Base-by-base conservation (phyloP, 2,888 invertebrate genomes). In the Chymomyza caudatula region DNA sequence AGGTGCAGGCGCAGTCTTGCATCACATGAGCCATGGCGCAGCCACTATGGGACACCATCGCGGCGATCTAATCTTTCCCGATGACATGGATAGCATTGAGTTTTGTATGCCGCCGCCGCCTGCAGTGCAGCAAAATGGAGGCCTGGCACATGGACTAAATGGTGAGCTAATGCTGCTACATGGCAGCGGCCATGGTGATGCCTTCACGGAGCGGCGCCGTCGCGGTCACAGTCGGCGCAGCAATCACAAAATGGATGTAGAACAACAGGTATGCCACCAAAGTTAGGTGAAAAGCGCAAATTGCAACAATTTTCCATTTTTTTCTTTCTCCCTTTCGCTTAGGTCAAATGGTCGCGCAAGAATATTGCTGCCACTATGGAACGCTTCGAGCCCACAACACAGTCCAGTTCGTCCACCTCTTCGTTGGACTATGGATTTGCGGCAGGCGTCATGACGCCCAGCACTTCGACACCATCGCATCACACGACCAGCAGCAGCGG, bases 351-450 rank as follows among this genome's bases (percentile, higher is more conserved):
- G 93, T 92, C 93, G 56, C 91, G 93, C 74, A 93, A 92, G 85
- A 93, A 93, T 76, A 93, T 93, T 43, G 92, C 93, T 17, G 93
- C 93, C 37, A 93, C 93, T 15, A 93, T 93, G 93, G 93, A 93
- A 78, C 90, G 93, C 64, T 93, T 93, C 77, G 93, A 93, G 84
- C 93, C 93, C 15, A 91, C 85, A 15, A 83, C 80, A 58, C 86
- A 86, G 65, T 85, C 87, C 23, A 86, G 87, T 25, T 84, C 89
- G 49, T 88, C 88, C 22, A 83, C 87, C 0, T 87, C 87, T 3
- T 85, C 88, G 53, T 68, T 90, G 71, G 89, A 89, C 66, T 89
- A 90, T 55, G 89, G 89, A 6, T 88, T 89, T 65, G 88, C 89
- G 11, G 89, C 90, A 4, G 87, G 88, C 44, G 89, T 89, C 0